Percentiles rank a stretch among this genome's conserved stretches.
These are phyloP conservation scores for Toxotes lorentzi DNA, from an alignment of 2,797 vertebrate genomes.

Conservation along the genomic window DNA sequence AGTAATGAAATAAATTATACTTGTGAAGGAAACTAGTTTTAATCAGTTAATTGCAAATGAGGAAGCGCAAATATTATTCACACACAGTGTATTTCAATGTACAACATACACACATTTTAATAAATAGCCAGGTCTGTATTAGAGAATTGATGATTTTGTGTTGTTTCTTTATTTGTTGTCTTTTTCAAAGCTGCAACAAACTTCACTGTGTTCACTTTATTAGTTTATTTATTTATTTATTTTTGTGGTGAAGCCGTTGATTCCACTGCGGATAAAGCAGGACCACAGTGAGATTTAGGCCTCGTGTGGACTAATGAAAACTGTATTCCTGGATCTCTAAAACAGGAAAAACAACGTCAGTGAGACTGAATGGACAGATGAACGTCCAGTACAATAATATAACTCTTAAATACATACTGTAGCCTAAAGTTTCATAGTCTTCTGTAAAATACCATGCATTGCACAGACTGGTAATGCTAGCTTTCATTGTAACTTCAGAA, in stretches of 20 bases:
- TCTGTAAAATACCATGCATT: not conserved
- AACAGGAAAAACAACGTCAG: not conserved
- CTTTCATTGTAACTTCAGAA: not conserved
- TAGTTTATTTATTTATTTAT: not conserved
- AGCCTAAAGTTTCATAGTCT: not conserved
- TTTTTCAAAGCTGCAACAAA: not conserved
- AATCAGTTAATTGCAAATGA: not conserved
- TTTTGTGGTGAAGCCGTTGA: not conserved
- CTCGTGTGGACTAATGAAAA: not conserved
- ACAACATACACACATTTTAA: not conserved
- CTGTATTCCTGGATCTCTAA: not conserved
- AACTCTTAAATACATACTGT: not conserved
- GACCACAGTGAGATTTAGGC: not conserved
- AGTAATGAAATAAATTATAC: not conserved
- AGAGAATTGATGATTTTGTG: not conserved
- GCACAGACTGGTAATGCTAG: not conserved
- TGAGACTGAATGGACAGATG: not conserved
- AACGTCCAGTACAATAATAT: not conserved
- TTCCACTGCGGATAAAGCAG: not conserved
- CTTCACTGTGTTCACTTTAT: not conserved
- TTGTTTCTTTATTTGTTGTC: not conserved
- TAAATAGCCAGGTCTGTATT: not conserved
- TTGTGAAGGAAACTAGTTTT: not conserved
- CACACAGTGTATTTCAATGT: no score
- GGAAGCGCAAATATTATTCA: not conserved